Base-by-base conservation (phyloP, 2,797 vertebrate species). In the Macropodus opercularis region DNA sequence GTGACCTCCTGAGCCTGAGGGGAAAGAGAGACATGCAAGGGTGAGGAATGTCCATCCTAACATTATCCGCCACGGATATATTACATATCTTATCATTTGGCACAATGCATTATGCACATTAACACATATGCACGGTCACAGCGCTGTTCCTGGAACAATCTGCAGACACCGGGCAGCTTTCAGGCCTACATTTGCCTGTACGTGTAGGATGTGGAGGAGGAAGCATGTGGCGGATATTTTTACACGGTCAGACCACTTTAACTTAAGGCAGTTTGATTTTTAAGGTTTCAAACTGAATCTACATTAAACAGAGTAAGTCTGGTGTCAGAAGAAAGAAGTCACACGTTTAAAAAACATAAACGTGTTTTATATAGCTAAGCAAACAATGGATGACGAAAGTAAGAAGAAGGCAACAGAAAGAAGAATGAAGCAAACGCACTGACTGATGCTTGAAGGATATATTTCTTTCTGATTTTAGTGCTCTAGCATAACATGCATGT, bases 1-100 rank as follows among this genome's bases (percentile, higher is more conserved):
- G 86, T 98, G 97, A 78, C 94, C 95, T 44, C 93, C 87, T 5
- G 96, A 98, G 72, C 94, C 97, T 99, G 85, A 27, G 22, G 31
- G 34, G 27, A 56, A 4, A 34, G 14, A 39, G 15, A 48, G 32
- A 54, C 3, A 77, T n/a, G n/a, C n/a, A 29, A 71, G 3, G 35
- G 40, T 43, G 63, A 72, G 67, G 55, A 68, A 18, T 44, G 43
- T 17, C 4, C 31, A 2, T 44, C 38, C 5, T 15, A 23, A 18
- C 54, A 35, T 60, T 64, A 46, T 26, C n/a, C 56, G 3, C 17
- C 24, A 72, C 3, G 1, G 46, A 22, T 70, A n/a, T n/a, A n/a
- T 73, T 72, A 58, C 78, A 74, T 77, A 59, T 77, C 29, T 73
- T 68, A 75, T 61, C 23, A 34, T 26, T 50, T 2, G 6, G 40